Conservation (phyloP, 1,140 invertebrate genomes). For the Copidosoma floridanum region DNA sequence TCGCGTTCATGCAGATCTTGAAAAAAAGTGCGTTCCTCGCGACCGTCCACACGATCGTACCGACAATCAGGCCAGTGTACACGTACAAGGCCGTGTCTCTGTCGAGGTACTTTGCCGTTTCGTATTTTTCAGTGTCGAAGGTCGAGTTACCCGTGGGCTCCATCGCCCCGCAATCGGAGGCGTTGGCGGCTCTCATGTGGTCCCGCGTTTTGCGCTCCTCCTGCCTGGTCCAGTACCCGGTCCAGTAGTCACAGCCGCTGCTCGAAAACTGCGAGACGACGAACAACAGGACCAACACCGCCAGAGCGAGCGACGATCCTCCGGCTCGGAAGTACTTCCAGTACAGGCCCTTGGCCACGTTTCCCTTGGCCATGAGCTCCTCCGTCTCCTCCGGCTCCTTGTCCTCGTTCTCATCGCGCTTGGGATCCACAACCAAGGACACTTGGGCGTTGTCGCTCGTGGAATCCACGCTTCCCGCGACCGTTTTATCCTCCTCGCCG, state of each 20-base stretch:
- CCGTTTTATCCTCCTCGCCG: neutral
- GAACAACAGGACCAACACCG: conserved; percentile 49
- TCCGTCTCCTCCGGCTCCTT: conserved; percentile 58
- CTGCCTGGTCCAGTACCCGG: conserved; percentile 55
- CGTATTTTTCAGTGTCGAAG: neutral
- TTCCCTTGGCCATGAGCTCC: conserved; percentile 61
- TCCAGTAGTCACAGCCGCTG: conserved; percentile 63
- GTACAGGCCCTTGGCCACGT: conserved; percentile 56
- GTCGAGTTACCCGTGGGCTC: neutral
- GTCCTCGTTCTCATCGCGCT: conserved; percentile 27
- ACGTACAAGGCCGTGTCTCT: conserved; percentile 44
- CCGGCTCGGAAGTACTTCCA: conserved; percentile 59
- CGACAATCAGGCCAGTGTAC: conserved; percentile 47
- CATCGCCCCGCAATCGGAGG: neutral
- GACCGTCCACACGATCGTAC: conserved; percentile 44
- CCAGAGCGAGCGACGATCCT: conserved; percentile 51
- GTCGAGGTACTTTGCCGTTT: neutral
- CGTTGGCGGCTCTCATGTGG: conserved; percentile 3
- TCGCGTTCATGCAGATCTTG: conserved; percentile 65
- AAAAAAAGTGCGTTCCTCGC: conserved; percentile 55
- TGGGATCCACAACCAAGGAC: neutral
- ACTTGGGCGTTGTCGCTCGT: neutral
- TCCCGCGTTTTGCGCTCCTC: conserved; percentile 35
- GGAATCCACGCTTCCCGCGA: neutral
- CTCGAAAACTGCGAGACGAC: conserved; percentile 56